Evolutionary conservation across 2,888 invertebrate genomes (phyloP).

Genomic region (Dilophus febrilis): DNA sequence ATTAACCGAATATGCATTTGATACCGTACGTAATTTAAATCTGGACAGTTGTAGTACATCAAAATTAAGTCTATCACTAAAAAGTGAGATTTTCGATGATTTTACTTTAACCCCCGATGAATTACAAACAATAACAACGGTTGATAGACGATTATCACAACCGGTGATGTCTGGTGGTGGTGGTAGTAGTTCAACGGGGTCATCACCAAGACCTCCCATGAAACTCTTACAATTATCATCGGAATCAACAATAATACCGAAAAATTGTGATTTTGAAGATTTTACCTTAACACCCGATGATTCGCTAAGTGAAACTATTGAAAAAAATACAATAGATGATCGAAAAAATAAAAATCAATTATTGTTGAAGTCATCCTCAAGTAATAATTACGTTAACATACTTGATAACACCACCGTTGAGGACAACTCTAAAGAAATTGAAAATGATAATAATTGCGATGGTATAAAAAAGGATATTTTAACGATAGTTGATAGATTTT

Average conservation of each 20-base stretch:
- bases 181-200: no score
- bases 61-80: conserved; percentile 13
- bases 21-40: conserved; percentile 13
- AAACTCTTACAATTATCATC: neutral
- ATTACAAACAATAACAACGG: no score
- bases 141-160: neutral
- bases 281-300: conserved; percentile 14
- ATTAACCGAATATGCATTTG: conserved; percentile 14
- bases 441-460: neutral
- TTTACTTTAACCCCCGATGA: conserved; percentile 13
- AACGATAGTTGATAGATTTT: conserved; percentile 11
- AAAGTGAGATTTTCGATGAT: conserved; percentile 14
- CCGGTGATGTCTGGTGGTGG: neutral
- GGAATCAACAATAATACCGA: no score
- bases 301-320: conserved; percentile 9
- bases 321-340: neutral
- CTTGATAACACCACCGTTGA: neutral
- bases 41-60: conserved; percentile 14
- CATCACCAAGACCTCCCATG: neutral
- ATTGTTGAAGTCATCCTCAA: no score
- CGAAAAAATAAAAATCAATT: neutral
- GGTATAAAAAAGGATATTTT: conserved; percentile 10
- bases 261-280: conserved; percentile 14
- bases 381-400: no score
- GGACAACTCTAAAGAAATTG: neutral